Conservation (phyloP, 2,113 vertebrate species). For the Pogona vitticeps region DNA sequence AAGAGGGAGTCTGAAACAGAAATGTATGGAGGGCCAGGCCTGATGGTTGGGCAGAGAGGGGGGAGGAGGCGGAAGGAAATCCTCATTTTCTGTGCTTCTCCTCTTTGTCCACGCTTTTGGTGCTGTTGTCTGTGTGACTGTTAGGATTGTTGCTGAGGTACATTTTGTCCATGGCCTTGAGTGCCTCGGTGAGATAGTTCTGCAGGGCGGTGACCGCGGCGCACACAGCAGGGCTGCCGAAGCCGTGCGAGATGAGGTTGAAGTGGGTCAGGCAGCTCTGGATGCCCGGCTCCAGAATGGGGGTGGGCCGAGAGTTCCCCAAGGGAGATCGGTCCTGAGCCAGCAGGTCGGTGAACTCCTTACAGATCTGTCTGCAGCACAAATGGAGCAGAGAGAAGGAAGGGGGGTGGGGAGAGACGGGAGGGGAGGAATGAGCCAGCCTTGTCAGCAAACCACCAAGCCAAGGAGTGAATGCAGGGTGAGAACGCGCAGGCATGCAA, state of each 20-base stretch:
- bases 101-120: constrained; percentile 98
- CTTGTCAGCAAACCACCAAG: background rate
- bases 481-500: too few relatives aligned
- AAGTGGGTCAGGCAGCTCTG: constrained; percentile 99
- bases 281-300: constrained; percentile 98
- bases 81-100: constrained; percentile 99
- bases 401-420: background rate
- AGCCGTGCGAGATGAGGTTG: constrained; percentile 99
- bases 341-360: constrained; percentile 99
- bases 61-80: background rate
- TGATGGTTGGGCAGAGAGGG: background rate
- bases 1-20: constrained; percentile 24
- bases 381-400: constrained; percentile 63
- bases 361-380: constrained; percentile 96
- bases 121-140: constrained; percentile 96
- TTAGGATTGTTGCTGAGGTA: constrained; percentile 99
- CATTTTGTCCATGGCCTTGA: constrained; percentile 99
- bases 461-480: too few relatives aligned
- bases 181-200: constrained; percentile 99
- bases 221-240: constrained; percentile 96
- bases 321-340: constrained; percentile 99
- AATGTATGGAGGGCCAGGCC: constrained; percentile 57
- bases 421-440: constrained; percentile 54
- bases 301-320: constrained; percentile 97
- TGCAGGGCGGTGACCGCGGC: constrained; percentile 97